A percentile compares a stretch with the other conserved stretches of the same genome.
phyloP scores from a whole-genome alignment of 1,140 invertebrate genomes.

The Halyomorpha halys region DNA sequence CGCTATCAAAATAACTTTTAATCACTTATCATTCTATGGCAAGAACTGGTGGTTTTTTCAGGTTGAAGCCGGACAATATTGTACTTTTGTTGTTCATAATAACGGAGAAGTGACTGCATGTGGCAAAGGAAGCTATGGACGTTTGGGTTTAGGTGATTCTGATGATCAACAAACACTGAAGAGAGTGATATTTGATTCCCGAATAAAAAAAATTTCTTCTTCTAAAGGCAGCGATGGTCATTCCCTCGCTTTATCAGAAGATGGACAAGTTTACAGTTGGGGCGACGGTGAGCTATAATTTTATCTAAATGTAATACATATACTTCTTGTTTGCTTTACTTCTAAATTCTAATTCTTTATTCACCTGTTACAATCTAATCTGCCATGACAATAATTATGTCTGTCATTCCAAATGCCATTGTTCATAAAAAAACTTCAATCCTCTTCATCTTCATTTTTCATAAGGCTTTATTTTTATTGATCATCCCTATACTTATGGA shows the following conservation, averaged over 20 bases:
- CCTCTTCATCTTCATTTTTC: too few species aligned
- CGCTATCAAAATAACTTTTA: neutral
- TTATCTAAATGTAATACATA: neutral
- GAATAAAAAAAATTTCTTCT: conserved; percentile 41
- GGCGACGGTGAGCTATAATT: conserved; percentile 45
- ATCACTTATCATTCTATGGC: neutral
- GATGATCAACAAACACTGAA: conserved; percentile 45
- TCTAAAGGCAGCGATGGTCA: conserved; percentile 52
- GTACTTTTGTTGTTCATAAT: conserved; percentile 50
- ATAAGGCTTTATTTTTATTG: too few species aligned
- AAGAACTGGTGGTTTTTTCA: conserved; percentile 30
- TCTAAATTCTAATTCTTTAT: too few species aligned
- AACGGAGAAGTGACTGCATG: conserved; percentile 49
- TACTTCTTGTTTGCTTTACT: too few species aligned
- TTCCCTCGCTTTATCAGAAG: conserved; percentile 46
- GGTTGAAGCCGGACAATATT: conserved; percentile 57
- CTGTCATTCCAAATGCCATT: too few species aligned
- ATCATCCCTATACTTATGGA: too few species aligned
- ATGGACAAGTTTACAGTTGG: conserved; percentile 51
- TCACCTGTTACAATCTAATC: too few species aligned
- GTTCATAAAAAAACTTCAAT: too few species aligned
- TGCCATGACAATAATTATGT: too few species aligned
- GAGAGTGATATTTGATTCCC: conserved; percentile 40
- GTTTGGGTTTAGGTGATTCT: conserved; percentile 46
- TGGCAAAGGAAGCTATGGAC: conserved; percentile 48